Conservation (phyloP, 2,888 invertebrate species). For the Agriopis marginaria region DNA sequence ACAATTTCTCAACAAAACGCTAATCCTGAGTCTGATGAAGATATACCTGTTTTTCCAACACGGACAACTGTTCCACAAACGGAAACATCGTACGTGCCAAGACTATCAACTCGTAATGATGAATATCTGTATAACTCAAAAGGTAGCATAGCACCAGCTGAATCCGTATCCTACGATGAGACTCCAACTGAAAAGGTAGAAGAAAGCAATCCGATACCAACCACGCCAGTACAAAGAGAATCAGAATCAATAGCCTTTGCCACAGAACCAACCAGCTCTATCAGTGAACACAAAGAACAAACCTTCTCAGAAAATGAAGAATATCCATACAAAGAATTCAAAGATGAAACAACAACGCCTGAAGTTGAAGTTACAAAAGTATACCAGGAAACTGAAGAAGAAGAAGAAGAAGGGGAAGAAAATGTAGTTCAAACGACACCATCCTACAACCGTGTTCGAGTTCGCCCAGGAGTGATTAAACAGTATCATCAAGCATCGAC, state of each 20-base stretch:
- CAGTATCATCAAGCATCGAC: conserved; percentile 75
- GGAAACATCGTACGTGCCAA: conserved; percentile 64
- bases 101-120: conserved; percentile 59
- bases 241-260: conserved; percentile 53
- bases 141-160: conserved; percentile 64
- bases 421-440: conserved; percentile 77
- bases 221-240: conserved; percentile 60
- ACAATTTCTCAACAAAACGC: conserved; percentile 65
- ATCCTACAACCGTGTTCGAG: conserved; percentile 76
- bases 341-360: conserved; percentile 49
- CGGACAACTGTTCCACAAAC: conserved; percentile 58
- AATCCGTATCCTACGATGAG: conserved; percentile 61
- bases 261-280: conserved; percentile 58
- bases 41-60: conserved; percentile 46
- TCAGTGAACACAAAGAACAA: conserved; percentile 63
- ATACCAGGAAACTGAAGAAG: conserved; percentile 41
- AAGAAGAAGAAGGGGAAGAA: conserved; percentile 61
- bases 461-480: conserved; percentile 75
- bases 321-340: conserved; percentile 54
- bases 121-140: conserved; percentile 64
- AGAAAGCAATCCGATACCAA: conserved; percentile 58
- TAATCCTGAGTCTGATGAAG: conserved; percentile 60
- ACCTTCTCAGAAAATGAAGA: conserved; percentile 61
- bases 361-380: conserved; percentile 46
- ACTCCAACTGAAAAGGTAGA: conserved; percentile 59